phyloP scores from a whole-genome alignment of 2,888 invertebrate species.

The Phyllotreta striolata region DNA sequence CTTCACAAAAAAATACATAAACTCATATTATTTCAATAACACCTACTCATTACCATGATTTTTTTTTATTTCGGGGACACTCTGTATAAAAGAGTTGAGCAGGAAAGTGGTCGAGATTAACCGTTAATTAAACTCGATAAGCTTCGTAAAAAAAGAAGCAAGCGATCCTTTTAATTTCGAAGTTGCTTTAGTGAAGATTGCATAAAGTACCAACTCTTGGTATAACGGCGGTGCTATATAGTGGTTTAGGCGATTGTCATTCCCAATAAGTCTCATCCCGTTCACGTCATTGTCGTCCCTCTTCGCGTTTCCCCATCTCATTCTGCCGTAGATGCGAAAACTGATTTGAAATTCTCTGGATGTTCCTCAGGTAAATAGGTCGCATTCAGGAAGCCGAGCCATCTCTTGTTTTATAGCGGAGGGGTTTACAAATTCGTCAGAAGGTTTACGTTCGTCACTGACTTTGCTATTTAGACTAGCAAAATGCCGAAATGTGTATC shows the following conservation, averaged over 20 bases:
- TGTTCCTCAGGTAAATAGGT: conserved; percentile 52
- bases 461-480: conserved; percentile 39
- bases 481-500: background rate
- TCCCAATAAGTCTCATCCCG: conserved; percentile 16
- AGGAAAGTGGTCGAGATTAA: no score
- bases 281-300: conserved; percentile 2
- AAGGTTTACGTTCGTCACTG: conserved; percentile 43
- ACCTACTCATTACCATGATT: no score
- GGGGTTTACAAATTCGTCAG: conserved; percentile 50
- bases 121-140: no score
- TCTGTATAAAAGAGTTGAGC: no score
- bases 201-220: conserved; percentile 9
- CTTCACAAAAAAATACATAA: no score
- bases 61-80: no score
- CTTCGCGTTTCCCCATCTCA: conserved; percentile 29
- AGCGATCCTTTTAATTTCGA: background rate
- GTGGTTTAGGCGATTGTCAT: conserved; percentile 21
- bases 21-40: no score
- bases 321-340: conserved; percentile 32
- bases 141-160: background rate
- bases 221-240: conserved; percentile 11
- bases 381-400: conserved; percentile 49
- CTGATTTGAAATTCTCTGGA: conserved; percentile 48
- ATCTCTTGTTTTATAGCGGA: conserved; percentile 50
- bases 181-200: background rate